phyloP scores from a whole-genome alignment of 2,888 invertebrate genomes.

The Nematopogon swammerdamellus region DNA sequence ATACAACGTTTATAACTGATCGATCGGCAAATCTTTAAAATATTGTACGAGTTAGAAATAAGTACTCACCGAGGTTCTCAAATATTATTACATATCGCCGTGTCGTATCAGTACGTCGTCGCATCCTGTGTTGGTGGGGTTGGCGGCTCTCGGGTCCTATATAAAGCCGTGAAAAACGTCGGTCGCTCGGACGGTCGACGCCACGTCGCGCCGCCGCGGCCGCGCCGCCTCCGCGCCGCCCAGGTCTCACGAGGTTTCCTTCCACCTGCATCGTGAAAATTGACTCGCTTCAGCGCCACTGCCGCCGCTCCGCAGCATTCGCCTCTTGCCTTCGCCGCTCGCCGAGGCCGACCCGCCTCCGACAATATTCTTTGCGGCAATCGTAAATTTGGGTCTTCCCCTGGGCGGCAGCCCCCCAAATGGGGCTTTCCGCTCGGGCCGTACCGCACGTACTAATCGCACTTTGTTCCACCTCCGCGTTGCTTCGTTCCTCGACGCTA shows the following conservation, averaged over 20 bases:
- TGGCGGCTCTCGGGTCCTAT: neutral
- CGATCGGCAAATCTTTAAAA: too few relatives aligned
- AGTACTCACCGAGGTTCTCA: too few relatives aligned
- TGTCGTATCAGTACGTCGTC: too few relatives aligned
- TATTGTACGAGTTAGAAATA: too few relatives aligned
- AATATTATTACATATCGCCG: too few relatives aligned
- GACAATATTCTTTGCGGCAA: constrained; percentile 50
- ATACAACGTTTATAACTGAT: too few relatives aligned
- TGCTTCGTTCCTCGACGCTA: constrained; percentile 29
- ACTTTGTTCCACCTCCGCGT: constrained; percentile 19
- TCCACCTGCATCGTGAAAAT: neutral
- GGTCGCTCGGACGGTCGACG: neutral
- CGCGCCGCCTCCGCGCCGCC: neutral
- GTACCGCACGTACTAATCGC: constrained; percentile 37
- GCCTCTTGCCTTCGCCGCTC: neutral
- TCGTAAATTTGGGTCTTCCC: constrained; percentile 38
- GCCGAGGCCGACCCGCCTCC: constrained; percentile 24
- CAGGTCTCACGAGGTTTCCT: neutral
- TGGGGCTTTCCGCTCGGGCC: constrained; percentile 13
- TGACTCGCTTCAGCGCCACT: neutral
- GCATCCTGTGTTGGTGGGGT: too few relatives aligned
- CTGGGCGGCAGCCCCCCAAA: constrained; percentile 15
- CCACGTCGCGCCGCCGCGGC: too few relatives aligned
- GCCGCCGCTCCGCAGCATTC: neutral
- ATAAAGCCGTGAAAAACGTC: neutral